These are phyloP conservation scores for Phyto melanocephala DNA, from an alignment of 2,888 invertebrate genomes.

Conservation along the genomic window DNA sequence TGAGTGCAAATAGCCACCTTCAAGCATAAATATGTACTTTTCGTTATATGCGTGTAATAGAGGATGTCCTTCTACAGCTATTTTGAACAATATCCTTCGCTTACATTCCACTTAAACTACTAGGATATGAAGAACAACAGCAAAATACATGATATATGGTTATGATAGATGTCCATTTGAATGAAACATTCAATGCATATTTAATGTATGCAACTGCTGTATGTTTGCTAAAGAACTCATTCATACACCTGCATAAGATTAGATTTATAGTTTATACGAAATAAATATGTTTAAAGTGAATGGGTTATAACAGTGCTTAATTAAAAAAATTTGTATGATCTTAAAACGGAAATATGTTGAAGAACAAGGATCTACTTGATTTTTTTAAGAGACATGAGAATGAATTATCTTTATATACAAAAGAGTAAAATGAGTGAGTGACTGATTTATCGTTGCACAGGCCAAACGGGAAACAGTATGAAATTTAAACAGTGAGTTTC, in stretches of 20 bases:
- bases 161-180: constrained; percentile 40
- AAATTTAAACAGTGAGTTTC: no score
- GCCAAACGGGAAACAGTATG: no score
- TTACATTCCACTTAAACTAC: background rate
- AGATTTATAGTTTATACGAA: no score
- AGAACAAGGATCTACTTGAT: no score
- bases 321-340: no score
- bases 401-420: no score
- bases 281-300: no score
- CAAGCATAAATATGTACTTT: background rate
- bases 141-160: constrained; percentile 2
- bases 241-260: constrained; percentile 4
- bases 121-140: background rate
- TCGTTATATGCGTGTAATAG: background rate
- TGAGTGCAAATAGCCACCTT: background rate
- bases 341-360: no score
- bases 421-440: no score
- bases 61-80: background rate
- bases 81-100: background rate
- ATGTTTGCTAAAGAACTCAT: constrained; percentile 15
- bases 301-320: no score
- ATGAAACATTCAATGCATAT: constrained; percentile 32
- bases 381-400: no score
- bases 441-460: no score
- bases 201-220: constrained; percentile 13